A percentile compares a stretch with the other conserved stretches of the same genome.
phyloP scores from a whole-genome alignment of 2,113 vertebrate genomes.

The Megaptera novaeangliae region DNA sequence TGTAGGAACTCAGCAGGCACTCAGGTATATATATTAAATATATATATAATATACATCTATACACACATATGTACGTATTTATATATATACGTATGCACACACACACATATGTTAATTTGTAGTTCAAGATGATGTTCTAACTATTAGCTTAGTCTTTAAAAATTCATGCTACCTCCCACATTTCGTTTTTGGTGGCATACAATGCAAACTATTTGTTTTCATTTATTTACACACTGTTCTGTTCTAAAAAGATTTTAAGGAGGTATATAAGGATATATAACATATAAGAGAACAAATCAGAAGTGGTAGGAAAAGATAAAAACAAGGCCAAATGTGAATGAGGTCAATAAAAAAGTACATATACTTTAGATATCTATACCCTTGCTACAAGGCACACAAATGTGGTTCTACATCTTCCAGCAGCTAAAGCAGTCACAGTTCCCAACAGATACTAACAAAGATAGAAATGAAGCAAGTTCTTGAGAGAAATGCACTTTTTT shows the following conservation, averaged over 20 bases:
- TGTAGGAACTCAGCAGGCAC: background rate
- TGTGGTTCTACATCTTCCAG: background rate
- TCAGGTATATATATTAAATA: background rate
- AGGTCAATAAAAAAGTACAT: background rate
- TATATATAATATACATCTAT: background rate
- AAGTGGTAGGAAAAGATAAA: background rate
- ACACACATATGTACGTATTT: background rate
- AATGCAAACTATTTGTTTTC: background rate
- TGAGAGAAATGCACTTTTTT: background rate
- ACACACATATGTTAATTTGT: background rate
- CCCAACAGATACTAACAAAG: background rate
- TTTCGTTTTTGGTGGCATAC: background rate
- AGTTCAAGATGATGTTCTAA: background rate
- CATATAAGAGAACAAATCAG: background rate
- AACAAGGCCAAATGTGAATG: background rate
- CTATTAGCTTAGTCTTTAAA: background rate
- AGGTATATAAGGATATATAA: background rate
- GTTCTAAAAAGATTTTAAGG: slow-evolving; percentile 8
- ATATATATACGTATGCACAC: too few relatives aligned
- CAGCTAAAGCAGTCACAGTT: background rate
- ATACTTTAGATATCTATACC: background rate
- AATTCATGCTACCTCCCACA: background rate
- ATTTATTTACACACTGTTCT: background rate
- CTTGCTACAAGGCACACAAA: background rate
- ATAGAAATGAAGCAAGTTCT: background rate